phyloP scores from a whole-genome alignment of 1,140 invertebrate species.

The Temnothorax longispinosus region DNA sequence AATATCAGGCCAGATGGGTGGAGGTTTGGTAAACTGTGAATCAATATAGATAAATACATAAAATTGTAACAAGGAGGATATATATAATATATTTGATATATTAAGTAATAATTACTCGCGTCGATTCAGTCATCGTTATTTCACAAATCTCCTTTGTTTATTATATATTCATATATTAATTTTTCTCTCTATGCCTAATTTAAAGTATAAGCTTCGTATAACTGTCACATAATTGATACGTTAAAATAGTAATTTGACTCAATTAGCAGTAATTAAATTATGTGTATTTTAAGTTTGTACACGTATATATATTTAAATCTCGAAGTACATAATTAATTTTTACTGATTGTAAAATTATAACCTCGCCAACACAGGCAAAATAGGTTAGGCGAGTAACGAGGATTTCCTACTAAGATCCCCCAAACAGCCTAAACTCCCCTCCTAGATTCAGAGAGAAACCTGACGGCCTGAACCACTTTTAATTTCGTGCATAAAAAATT shows the following conservation, averaged over 20 bases:
- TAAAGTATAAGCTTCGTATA: background rate
- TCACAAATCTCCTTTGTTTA: background rate
- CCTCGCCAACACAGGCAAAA: background rate
- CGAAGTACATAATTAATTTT: background rate
- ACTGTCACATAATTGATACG: background rate
- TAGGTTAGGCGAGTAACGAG: background rate
- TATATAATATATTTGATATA: background rate
- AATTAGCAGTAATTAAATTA: background rate
- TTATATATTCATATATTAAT: background rate
- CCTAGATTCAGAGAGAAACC: background rate
- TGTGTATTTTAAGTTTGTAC: background rate
- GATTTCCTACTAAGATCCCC: too few species aligned
- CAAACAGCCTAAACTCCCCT: background rate
- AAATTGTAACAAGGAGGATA: background rate
- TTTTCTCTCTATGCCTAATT: background rate
- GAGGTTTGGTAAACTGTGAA: conserved; percentile 83
- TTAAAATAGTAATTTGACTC: background rate
- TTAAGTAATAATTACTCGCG: conserved; percentile 25
- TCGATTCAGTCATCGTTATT: background rate
- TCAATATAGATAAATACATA: background rate
- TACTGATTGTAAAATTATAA: background rate
- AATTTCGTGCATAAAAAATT: too few species aligned
- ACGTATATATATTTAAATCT: background rate
- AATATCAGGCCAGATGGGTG: conserved; percentile 87
- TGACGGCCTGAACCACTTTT: too few species aligned